Percentiles rank a stretch among this genome's conserved stretches.
Evolutionary conservation across 2,888 invertebrate genomes (phyloP).

Genomic region (Archips crataeganus): DNA sequence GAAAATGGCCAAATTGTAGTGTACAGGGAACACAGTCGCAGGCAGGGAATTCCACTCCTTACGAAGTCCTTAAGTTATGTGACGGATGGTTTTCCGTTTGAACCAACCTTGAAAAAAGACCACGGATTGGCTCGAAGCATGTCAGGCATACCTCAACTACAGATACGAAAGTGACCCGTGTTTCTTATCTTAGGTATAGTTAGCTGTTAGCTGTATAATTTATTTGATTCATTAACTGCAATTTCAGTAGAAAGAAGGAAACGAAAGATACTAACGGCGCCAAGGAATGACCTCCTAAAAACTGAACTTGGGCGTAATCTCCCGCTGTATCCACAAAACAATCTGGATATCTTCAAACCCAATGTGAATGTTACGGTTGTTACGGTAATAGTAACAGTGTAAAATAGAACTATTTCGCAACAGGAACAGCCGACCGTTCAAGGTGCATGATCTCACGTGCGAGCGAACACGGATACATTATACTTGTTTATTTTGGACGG

Average conservation of each 20-base stretch:
- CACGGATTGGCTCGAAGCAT: too few species aligned
- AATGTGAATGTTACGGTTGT: conserved; percentile 34
- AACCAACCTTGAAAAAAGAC: too few species aligned
- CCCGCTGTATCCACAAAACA: conserved; percentile 4
- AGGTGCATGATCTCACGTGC: conserved; percentile 33
- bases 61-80: too few species aligned
- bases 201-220: too few species aligned
- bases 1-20: too few species aligned
- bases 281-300: not conserved
- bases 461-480: conserved; percentile 38
- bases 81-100: too few species aligned
- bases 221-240: too few species aligned
- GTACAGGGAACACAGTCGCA: too few species aligned
- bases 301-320: not conserved
- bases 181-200: too few species aligned
- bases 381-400: conserved; percentile 18
- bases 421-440: conserved; percentile 12
- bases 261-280: not conserved
- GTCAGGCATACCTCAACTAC: too few species aligned
- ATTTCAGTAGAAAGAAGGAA: not conserved
- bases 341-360: conserved; percentile 15
- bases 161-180: too few species aligned
- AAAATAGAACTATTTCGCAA: conserved; percentile 23
- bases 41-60: too few species aligned
- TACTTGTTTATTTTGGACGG: conserved; percentile 38